Evolutionary conservation across 92 coral and sea anemone genomes (phyloP), one percentile per base, ranked within the genome.

Genomic region (Phymanthus crucifer): DNA sequence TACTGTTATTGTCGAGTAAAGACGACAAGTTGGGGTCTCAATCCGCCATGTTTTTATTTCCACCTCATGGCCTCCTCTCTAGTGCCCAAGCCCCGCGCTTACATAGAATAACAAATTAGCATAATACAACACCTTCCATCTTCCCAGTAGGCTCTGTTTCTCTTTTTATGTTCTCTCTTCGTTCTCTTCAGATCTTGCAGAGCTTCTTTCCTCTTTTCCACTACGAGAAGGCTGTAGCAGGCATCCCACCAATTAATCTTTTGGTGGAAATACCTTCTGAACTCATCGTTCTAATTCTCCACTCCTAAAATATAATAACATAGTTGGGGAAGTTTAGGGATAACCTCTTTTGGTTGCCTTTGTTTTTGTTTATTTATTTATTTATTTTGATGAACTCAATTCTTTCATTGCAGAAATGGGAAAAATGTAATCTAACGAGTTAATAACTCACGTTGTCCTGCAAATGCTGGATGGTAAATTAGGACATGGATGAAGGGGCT

Each of bases 401-500:
- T n/a, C n/a, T n/a, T n/a, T n/a, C n/a, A n/a, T n/a, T n/a, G n/a
- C n/a, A n/a, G n/a, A n/a, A n/a, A n/a, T n/a, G n/a, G n/a, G n/a
- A n/a, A n/a, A n/a, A n/a, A n/a, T n/a, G n/a, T n/a, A n/a, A n/a
- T n/a, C n/a, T 38, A 38, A 38, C 5, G 43, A 38, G 43, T 4
- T 21, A 9, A 16, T 24, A 34, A 19, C 76, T 12, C 31, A 84
- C 87, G 83, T 57, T 84, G 83, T 38, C 90, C 86, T 80, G 78
- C 78, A 69, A 81, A 86, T 14, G 36, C 54, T 48, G 77, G 46
- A 61, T 80, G 89, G 57, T 74, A 74, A 27, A 80, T 75, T 10
- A 80, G n/a, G 21, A 32, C 66, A 74, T 80, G 90, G 72, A 86
- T 80, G 78, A 80, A 86, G 36, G 89, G 89, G 14, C 85, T 86